Conservation (phyloP, 2,797 vertebrate genomes). For the Crenichthys baileyi region DNA sequence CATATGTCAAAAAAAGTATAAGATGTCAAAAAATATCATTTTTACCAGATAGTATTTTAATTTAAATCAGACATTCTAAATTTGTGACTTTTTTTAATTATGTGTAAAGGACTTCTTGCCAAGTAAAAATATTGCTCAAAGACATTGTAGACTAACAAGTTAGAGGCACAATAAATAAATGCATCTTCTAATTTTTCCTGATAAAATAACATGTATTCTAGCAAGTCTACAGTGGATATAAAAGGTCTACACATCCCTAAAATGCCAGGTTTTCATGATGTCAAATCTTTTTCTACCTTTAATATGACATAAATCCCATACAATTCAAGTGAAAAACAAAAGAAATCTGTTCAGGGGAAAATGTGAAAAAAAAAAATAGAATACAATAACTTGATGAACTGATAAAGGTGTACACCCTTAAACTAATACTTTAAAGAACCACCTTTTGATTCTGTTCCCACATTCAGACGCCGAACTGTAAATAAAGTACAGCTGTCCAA, state of each 20-base stretch:
- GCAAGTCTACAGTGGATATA: too few species aligned
- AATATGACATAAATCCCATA: background rate
- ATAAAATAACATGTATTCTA: too few species aligned
- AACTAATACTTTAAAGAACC: background rate
- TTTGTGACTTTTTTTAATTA: background rate
- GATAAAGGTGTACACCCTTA: background rate
- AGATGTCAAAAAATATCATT: background rate
- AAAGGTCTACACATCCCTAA: too few species aligned
- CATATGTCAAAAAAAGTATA: background rate
- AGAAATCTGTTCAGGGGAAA: background rate
- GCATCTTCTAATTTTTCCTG: background rate
- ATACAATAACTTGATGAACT: background rate
- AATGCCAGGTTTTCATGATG: background rate
- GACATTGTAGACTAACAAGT: background rate
- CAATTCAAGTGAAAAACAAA: background rate
- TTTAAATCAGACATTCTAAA: background rate
- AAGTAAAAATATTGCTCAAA: background rate
- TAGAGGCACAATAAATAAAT: slow-evolving; percentile 6
- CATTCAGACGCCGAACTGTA: background rate
- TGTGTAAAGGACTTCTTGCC: background rate
- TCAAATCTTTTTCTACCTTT: background rate
- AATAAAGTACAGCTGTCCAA: background rate
- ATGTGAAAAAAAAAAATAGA: background rate
- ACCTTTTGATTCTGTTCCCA: background rate
- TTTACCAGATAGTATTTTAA: background rate